Evolutionary conservation across 1,140 invertebrate species (phyloP).

Genomic region (Drosophila novamexicana): DNA sequence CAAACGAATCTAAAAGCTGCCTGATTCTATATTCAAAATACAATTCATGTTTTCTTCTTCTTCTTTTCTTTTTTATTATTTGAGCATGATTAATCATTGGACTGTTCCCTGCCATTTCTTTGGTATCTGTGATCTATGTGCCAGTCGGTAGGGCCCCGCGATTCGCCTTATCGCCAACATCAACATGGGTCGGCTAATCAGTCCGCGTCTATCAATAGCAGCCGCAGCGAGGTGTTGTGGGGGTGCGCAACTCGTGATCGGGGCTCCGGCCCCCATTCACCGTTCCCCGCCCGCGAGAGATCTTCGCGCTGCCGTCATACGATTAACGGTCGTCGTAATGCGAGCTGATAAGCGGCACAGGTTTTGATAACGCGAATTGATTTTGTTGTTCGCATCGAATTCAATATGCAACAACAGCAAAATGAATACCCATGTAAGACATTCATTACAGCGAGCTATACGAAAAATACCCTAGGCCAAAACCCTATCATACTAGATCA

Average conservation of each 20-base stretch:
- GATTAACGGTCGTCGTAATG: conserved; percentile 39
- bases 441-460: conserved; percentile 21
- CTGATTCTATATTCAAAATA: conserved; percentile 40
- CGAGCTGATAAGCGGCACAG: conserved; percentile 30
- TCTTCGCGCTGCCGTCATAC: conserved; percentile 2
- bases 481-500: too few relatives aligned
- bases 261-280: background rate
- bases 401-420: conserved; percentile 17
- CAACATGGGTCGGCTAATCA: conserved; percentile 19
- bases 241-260: conserved; percentile 40
- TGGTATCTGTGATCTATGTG: background rate
- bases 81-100: conserved; percentile 11
- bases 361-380: conserved; percentile 34
- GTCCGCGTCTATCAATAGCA: conserved; percentile 3
- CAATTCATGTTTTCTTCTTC: background rate
- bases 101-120: background rate
- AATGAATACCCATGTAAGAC: conserved; percentile 3
- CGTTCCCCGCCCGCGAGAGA: background rate
- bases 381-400: conserved; percentile 18
- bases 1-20: conserved; percentile 37
- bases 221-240: background rate
- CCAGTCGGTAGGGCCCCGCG: conserved; percentile 8
- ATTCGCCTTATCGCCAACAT: conserved; percentile 25
- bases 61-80: background rate
- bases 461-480: background rate